Conservation (phyloP, 2,113 vertebrate species). For the Emydura subglobosa region DNA sequence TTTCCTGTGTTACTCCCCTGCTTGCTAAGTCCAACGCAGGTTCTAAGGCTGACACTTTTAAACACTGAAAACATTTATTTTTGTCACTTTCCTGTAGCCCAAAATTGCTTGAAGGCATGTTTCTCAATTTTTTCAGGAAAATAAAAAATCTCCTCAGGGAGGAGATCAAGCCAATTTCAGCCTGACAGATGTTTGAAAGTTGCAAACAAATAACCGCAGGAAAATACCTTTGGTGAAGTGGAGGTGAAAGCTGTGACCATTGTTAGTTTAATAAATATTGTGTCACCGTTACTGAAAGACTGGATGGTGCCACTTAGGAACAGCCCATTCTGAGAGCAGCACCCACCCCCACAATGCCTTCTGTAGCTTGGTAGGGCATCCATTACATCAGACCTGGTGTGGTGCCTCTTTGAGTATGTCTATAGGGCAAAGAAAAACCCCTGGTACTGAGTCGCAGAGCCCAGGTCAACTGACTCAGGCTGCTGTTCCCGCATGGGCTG, state of each 20-base stretch:
- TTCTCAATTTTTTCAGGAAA: neutral
- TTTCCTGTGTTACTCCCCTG: neutral
- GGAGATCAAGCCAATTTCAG: neutral
- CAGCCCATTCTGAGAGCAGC: neutral
- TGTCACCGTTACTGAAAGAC: neutral
- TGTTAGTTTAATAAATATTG: rapidly evolving
- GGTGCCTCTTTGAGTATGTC: too few species aligned
- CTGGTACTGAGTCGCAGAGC: too few species aligned
- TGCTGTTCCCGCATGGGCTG: too few species aligned
- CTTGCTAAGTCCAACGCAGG: neutral
- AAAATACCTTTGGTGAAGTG: slow-evolving; percentile 9
- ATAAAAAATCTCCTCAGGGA: neutral
- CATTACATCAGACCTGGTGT: too few species aligned
- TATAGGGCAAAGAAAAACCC: too few species aligned
- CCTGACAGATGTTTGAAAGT: neutral
- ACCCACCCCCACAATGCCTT: neutral
- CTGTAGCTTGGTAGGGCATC: neutral
- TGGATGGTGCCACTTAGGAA: too few species aligned
- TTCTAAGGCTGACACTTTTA: slow-evolving; percentile 16
- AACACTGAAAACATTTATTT: neutral
- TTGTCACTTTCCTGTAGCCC: slow-evolving; percentile 44
- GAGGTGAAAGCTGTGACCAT: neutral
- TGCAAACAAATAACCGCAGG: slow-evolving; percentile 30
- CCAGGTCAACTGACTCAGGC: too few species aligned
- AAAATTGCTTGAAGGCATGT: slow-evolving; percentile 26